Conservation (phyloP, 2,113 vertebrate genomes). For the Phoxinus phoxinus region DNA sequence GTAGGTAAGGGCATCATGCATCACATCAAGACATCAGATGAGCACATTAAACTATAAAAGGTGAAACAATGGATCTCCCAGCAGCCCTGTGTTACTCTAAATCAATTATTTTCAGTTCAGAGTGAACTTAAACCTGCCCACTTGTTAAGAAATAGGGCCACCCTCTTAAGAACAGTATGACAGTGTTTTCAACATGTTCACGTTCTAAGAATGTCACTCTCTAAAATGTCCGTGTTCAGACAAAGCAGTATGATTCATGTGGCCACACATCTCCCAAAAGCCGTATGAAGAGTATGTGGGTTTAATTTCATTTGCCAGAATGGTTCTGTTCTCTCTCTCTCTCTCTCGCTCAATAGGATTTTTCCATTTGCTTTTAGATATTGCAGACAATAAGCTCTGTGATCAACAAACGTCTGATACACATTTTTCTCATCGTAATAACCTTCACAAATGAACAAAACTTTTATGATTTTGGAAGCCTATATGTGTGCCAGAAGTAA, state of each 20-base stretch:
- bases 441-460: background rate
- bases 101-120: slow-evolving; percentile 50
- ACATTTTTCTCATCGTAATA: background rate
- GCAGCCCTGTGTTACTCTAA: slow-evolving; percentile 22
- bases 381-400: background rate
- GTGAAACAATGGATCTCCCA: slow-evolving; percentile 43
- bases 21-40: slow-evolving; percentile 47
- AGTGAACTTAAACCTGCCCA: slow-evolving; percentile 28
- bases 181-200: slow-evolving; percentile 12
- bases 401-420: background rate
- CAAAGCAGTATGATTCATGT: slow-evolving; percentile 46
- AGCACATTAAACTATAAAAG: slow-evolving; percentile 49
- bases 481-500: background rate
- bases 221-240: slow-evolving; percentile 13
- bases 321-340: slow-evolving; percentile 23
- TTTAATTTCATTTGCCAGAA: slow-evolving; percentile 45
- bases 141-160: slow-evolving; percentile 6
- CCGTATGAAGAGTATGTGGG: slow-evolving; percentile 30
- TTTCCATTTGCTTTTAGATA: background rate
- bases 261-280: slow-evolving; percentile 34
- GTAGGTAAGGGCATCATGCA: slow-evolving; percentile 48
- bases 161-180: background rate
- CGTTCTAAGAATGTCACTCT: slow-evolving; percentile 25
- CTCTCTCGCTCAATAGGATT: background rate
- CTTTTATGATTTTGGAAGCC: background rate